Evolutionary conservation across 2,888 invertebrate species (phyloP).

Genomic region (Parnassius smintheus): DNA sequence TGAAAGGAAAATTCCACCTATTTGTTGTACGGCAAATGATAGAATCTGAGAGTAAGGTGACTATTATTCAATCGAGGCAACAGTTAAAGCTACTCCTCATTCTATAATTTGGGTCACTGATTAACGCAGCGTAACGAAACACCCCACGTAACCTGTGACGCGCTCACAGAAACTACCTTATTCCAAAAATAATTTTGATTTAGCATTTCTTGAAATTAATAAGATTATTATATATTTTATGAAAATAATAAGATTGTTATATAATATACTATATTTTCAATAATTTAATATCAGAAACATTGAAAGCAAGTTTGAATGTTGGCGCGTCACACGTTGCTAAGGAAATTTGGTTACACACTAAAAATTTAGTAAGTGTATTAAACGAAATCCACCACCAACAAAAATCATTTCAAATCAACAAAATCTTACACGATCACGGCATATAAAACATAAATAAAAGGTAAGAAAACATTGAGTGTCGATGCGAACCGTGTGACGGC

Average conservation of each 20-base stretch:
- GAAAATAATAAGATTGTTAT: too few species aligned
- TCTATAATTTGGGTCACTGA: slow-evolving; percentile 18
- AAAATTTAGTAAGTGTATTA: slow-evolving; percentile 73
- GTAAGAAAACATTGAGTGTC: slow-evolving; percentile 75
- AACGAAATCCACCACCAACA: slow-evolving; percentile 82
- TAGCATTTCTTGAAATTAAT: not conserved
- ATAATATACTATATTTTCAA: too few species aligned
- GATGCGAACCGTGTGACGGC: slow-evolving; percentile 70
- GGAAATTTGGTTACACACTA: slow-evolving; percentile 42
- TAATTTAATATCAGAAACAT: slow-evolving; percentile 5
- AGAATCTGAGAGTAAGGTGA: slow-evolving; percentile 37
- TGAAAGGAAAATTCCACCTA: slow-evolving; percentile 24
- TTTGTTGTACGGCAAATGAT: slow-evolving; percentile 17
- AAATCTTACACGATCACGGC: slow-evolving; percentile 80
- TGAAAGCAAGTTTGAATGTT: slow-evolving; percentile 17
- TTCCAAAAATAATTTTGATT: not conserved
- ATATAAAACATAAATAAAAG: slow-evolving; percentile 73
- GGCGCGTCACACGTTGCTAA: slow-evolving; percentile 39
- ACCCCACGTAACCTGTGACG: slow-evolving; percentile 14
- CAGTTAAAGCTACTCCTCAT: slow-evolving; percentile 19
- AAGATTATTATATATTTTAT: too few species aligned
- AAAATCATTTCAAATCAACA: slow-evolving; percentile 69
- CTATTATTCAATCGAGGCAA: slow-evolving; percentile 17
- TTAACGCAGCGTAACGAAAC: slow-evolving; percentile 22
- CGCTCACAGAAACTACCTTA: slow-evolving; percentile 4